Evolutionary conservation across 2,888 invertebrate genomes (phyloP).

Genomic region (Syrista parreyssii): DNA sequence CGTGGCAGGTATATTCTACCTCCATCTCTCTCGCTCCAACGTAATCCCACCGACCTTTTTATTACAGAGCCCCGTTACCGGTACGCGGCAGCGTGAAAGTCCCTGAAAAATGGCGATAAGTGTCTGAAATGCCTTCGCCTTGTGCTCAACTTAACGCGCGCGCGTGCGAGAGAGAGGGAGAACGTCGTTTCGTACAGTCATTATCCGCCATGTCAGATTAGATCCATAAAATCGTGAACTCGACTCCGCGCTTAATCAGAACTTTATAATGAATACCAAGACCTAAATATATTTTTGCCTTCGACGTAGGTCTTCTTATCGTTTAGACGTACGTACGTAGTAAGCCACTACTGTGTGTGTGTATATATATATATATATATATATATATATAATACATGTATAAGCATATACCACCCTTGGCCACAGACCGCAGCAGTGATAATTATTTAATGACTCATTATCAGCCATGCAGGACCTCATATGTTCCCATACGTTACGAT

Average conservation of each 20-base stretch:
- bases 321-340: background rate
- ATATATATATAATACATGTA: background rate
- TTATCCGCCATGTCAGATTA: background rate
- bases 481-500: background rate
- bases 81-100: background rate
- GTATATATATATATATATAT: background rate
- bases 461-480: slow-evolving; percentile 18
- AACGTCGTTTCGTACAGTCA: background rate
- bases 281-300: background rate
- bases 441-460: slow-evolving; percentile 51
- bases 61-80: background rate
- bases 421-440: slow-evolving; percentile 17
- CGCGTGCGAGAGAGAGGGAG: background rate
- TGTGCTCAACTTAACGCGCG: background rate
- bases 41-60: background rate
- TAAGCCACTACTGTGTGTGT: background rate
- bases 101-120: background rate
- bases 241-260: slow-evolving; percentile 30
- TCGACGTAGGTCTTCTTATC: background rate
- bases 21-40: background rate
- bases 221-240: background rate
- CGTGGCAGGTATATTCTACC: background rate
- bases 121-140: background rate
- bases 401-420: background rate
- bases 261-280: slow-evolving; percentile 37